Percentiles rank a stretch among this genome's conserved stretches.
Conservation (phyloP, 2,888 invertebrate genomes). For the Apomyelois bistriatella region DNA sequence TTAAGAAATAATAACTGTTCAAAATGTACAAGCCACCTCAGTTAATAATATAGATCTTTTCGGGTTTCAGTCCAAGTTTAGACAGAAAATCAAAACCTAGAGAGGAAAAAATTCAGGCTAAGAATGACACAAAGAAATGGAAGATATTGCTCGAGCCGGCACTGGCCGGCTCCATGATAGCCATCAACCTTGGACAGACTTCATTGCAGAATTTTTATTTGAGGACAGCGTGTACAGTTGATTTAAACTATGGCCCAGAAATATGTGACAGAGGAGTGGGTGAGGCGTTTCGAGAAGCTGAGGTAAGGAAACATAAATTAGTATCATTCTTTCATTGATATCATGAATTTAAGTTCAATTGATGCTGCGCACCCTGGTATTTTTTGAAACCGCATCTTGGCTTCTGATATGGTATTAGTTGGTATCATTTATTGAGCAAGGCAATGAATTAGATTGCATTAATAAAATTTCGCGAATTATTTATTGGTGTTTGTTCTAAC, state of each 20-base stretch:
- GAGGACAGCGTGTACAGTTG: constrained; percentile 87
- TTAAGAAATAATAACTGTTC: too few relatives aligned
- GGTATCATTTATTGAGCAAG: too few relatives aligned
- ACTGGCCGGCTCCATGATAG: constrained; percentile 83
- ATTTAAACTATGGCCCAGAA: constrained; percentile 80
- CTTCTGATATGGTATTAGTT: too few relatives aligned
- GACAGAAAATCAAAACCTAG: constrained; percentile 29
- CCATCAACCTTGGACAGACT: constrained; percentile 80
- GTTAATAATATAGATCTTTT: background rate
- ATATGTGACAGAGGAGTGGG: constrained; percentile 81
- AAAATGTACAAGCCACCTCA: background rate
- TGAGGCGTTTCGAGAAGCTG: constrained; percentile 55
- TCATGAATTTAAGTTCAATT: too few relatives aligned
- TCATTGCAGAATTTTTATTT: constrained; percentile 87
- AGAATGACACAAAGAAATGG: constrained; percentile 42
- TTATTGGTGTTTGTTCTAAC: too few relatives aligned
- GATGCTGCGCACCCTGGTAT: too few relatives aligned
- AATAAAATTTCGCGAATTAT: background rate
- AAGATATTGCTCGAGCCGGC: constrained; percentile 84
- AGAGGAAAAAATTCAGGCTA: constrained; percentile 20
- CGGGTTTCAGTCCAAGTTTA: constrained; percentile 29
- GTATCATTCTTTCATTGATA: background rate
- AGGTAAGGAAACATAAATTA: constrained; percentile 36
- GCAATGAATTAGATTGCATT: background rate
- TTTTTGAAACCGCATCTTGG: too few relatives aligned